phyloP scores from a whole-genome alignment of 1,140 invertebrate species.

The Ephestia elutella region DNA sequence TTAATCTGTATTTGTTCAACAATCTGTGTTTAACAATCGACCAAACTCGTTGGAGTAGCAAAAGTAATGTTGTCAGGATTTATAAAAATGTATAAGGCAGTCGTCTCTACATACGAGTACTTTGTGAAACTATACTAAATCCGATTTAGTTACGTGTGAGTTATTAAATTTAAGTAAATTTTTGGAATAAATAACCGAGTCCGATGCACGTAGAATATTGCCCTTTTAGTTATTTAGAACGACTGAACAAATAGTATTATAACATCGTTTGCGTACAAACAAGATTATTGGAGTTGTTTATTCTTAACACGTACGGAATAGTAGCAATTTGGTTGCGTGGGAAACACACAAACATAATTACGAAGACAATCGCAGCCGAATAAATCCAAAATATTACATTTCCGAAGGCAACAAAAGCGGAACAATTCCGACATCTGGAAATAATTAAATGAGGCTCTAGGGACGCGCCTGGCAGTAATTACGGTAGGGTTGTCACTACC shows the following conservation, averaged over 20 bases:
- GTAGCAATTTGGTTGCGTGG: not conserved
- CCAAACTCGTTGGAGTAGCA: no score
- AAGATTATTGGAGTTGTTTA: not conserved
- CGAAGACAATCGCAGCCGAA: not conserved
- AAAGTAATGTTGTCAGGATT: no score
- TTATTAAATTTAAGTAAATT: no score
- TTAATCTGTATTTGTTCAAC: no score
- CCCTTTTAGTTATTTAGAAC: not conserved
- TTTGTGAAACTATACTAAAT: no score
- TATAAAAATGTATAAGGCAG: no score
- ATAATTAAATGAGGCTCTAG: slow-evolving; percentile 5
- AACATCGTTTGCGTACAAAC: not conserved
- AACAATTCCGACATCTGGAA: slow-evolving; percentile 8
- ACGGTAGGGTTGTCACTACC: slow-evolving; percentile 6
- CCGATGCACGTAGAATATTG: no score
- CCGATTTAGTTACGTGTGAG: no score
- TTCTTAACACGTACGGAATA: not conserved
- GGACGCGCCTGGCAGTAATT: slow-evolving; percentile 4
- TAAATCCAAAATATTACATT: slow-evolving; percentile 2
- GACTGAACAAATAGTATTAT: not conserved
- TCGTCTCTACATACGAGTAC: no score
- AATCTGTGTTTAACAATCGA: no score
- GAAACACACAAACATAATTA: not conserved
- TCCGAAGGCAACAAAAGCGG: not conserved
- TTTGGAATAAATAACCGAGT: no score